A percentile compares a stretch with the other conserved stretches of the same genome.
Conservation (phyloP, 2,888 invertebrate species). For the Augochlorella aurata region DNA sequence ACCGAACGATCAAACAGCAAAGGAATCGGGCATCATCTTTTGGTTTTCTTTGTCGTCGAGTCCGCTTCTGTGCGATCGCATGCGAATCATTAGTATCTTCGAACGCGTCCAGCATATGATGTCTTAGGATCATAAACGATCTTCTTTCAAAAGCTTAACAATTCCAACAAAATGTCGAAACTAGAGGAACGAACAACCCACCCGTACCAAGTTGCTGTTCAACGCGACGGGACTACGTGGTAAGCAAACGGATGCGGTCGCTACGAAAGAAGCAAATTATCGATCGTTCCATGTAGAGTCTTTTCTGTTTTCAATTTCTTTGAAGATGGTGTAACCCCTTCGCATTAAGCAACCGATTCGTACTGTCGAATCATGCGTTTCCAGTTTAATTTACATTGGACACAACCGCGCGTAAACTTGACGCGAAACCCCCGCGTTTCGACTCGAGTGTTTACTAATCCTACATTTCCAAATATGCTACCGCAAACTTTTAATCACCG, state of each 20-base stretch:
- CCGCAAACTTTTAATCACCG: conserved; percentile 5
- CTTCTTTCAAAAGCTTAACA: background rate
- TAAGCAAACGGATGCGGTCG: background rate
- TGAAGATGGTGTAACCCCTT: background rate
- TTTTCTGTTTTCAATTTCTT: background rate
- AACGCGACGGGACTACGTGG: background rate
- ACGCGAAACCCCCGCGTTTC: background rate
- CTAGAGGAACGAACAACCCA: background rate
- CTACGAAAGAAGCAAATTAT: background rate
- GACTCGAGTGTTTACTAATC: background rate
- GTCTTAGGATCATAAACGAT: background rate
- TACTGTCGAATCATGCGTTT: background rate
- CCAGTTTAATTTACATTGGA: background rate
- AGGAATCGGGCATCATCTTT: conserved; percentile 36
- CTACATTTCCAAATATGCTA: background rate
- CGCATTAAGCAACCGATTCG: background rate
- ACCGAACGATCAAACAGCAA: conserved; percentile 29
- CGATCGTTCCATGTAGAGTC: background rate
- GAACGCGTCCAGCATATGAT: background rate
- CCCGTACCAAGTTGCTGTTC: background rate
- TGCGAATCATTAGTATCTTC: background rate
- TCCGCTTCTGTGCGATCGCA: conserved; percentile 41
- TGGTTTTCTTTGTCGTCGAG: conserved; percentile 48
- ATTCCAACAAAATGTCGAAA: background rate
- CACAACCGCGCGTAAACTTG: background rate